Conservation (phyloP, 2,888 invertebrate genomes). For the Brachyopa scutellaris region DNA sequence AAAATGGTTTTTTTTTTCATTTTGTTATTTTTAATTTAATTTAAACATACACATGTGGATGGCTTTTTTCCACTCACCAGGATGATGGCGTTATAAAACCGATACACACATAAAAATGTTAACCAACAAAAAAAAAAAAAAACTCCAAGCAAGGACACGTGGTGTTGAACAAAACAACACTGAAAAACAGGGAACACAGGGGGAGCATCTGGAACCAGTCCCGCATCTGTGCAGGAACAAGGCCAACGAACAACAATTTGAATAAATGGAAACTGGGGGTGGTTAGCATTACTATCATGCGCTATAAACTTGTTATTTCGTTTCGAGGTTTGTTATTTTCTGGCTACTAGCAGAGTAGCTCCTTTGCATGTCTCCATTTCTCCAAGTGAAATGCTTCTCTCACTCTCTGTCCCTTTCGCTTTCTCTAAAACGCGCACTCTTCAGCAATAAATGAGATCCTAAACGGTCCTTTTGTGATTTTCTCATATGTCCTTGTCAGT, state of each 20-base stretch:
- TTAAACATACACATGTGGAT: conserved; percentile 43
- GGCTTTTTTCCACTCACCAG: conserved; percentile 3
- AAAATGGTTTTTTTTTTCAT: conserved; percentile 38
- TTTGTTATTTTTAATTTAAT: conserved; percentile 58
- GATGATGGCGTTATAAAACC: conserved; percentile 11
- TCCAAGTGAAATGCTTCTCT: not conserved
- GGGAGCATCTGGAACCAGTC: not conserved
- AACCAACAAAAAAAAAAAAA: not conserved
- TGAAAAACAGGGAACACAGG: not conserved
- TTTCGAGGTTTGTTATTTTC: conserved; percentile 56
- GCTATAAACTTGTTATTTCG: conserved; percentile 66
- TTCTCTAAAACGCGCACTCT: conserved; percentile 14
- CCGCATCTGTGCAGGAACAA: not conserved
- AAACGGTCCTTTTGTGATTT: conserved; percentile 66
- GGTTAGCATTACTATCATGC: conserved; percentile 60
- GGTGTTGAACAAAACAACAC: conserved; percentile 9
- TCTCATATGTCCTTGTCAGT: conserved; percentile 58
- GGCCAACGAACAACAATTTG: conserved; percentile 39
- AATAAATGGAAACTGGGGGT: conserved; percentile 52
- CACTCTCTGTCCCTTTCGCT: not conserved
- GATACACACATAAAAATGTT: not conserved
- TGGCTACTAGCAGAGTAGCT: not conserved
- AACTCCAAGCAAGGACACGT: conserved; percentile 35
- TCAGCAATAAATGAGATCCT: conserved; percentile 56
- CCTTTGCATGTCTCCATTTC: not conserved